phyloP scores from a whole-genome alignment of 2,113 vertebrate species.

The Ornithorhynchus anatinus region DNA sequence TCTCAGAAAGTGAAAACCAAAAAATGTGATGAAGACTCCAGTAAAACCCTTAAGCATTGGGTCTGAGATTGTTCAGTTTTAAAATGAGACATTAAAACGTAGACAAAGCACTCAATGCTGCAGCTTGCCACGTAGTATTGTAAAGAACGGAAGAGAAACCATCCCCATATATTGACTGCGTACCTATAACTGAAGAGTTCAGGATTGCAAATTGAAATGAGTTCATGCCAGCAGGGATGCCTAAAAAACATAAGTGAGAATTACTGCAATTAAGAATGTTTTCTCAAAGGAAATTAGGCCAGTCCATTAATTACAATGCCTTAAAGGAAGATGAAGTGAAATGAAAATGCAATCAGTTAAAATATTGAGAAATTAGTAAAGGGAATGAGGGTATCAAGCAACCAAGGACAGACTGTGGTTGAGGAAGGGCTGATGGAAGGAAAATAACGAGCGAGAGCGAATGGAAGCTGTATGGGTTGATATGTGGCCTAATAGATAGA shows the following conservation, averaged over 20 bases:
- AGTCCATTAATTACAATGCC: constrained; percentile 72
- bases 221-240: constrained; percentile 62
- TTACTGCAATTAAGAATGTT: constrained; percentile 71
- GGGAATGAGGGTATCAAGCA: background rate
- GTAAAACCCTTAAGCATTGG: background rate
- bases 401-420: background rate
- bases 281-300: constrained; percentile 71
- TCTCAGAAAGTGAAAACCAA: background rate
- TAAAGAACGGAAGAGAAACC: constrained; percentile 13
- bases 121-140: background rate
- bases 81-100: constrained; percentile 13
- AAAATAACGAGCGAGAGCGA: background rate
- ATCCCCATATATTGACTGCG: constrained; percentile 29
- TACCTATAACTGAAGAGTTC: constrained; percentile 60
- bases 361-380: constrained; percentile 55
- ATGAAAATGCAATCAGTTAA: constrained; percentile 54
- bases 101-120: background rate
- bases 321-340: constrained; percentile 66
- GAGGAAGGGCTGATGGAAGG: background rate
- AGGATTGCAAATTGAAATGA: constrained; percentile 65
- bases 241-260: constrained; percentile 71
- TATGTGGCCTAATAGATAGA: too few species aligned
- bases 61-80: constrained; percentile 16
- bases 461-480: too few species aligned
- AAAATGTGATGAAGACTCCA: background rate